Base-by-base conservation (phyloP, 2,797 vertebrate species). In the Acanthiza pusilla region DNA sequence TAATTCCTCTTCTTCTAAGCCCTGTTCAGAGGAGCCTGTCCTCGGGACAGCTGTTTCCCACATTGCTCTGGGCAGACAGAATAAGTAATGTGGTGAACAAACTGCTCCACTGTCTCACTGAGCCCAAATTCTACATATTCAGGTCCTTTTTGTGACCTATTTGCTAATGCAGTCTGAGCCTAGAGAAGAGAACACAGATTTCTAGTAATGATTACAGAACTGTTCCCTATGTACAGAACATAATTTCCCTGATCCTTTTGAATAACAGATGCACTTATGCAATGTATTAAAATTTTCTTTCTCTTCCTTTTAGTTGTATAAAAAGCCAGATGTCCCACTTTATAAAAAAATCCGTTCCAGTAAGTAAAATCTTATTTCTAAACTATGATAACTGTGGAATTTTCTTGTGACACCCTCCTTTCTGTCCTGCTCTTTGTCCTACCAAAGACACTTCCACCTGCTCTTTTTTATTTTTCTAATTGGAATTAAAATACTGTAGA, bases 311-410 rank as follows among this genome's bases (percentile, higher is more conserved):
- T 75, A 98, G 98, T 78, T 98, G 43, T 98, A 98, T 91, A 98
- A 98, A 96, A 98, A 98, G 94, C 98, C 98, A 91, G 98, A 98
- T 92, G 98, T 98, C 74, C 98, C 98, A 15, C 97, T 98, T 25
- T 98, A 98, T 94, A 98, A 98, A 97, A 98, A 98, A 95, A 98
- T 98, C 48, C 98, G 98, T 94, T 98, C 98, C 63, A 98, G 98
- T 98, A 96, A 98, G 98, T 98, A 96, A 95, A 76, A 81, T 85
- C 87, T 79, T 54, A 19, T 48, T 89, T 17, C 18, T 95, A 22
- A 74, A 62, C 8, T 47, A 9, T 42, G 51, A 32, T 62, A 32
- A 34, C 23, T 65, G 58, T 68, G 76, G 54, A 32, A 43, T 53
- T 83, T 91, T 58, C 72, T 3, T 60, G 3, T 34, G 22, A n/a